Percentiles rank a stretch among this genome's conserved stretches.
Evolutionary conservation across 2,113 vertebrate species (phyloP).

Genomic region (Heterocephalus glaber): DNA sequence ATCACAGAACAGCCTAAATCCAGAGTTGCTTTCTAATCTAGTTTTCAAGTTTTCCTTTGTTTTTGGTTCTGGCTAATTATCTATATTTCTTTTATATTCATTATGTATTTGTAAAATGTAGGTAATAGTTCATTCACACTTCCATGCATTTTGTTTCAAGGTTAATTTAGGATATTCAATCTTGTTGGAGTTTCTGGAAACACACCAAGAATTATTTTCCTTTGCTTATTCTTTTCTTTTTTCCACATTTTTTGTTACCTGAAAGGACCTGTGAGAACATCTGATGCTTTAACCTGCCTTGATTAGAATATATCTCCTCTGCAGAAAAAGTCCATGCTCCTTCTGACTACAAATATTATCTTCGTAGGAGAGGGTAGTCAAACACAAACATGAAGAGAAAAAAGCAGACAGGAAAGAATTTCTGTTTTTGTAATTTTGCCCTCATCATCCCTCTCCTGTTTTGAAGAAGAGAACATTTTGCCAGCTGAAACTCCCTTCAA

Average conservation of each 20-base stretch:
- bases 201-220: neutral
- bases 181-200: neutral
- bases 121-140: neutral
- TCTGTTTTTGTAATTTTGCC: neutral
- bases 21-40: neutral
- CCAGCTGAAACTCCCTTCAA: neutral
- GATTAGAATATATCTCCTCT: neutral
- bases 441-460: neutral
- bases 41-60: neutral
- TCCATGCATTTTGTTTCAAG: neutral
- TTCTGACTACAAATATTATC: neutral
- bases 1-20: neutral
- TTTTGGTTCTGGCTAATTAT: neutral
- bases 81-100: neutral
- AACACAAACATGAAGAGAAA: neutral
- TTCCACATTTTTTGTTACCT: neutral
- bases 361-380: neutral
- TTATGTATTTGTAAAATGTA: neutral
- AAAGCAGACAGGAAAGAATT: neutral
- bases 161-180: conserved; percentile 16
- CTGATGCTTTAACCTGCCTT: neutral
- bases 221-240: neutral
- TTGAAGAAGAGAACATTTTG: neutral
- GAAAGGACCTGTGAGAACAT: neutral
- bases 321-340: neutral